Base-by-base conservation (phyloP, 2,797 vertebrate genomes). In the Uromys caudimaculatus region DNA sequence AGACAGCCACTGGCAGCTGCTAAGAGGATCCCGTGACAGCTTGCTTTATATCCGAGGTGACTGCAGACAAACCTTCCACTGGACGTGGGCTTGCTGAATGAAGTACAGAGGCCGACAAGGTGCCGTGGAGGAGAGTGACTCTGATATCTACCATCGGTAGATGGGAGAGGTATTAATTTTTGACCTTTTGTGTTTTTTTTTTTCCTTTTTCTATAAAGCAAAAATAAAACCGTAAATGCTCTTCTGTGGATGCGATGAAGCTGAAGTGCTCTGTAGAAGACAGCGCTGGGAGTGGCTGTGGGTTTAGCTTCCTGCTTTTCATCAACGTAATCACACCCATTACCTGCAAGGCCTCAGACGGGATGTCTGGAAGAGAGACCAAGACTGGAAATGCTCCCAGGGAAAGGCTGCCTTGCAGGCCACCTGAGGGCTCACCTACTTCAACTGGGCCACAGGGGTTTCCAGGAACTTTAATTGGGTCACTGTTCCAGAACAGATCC, bases 1-100 rank as follows among this genome's bases (percentile, higher is more conserved):
- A 19, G 62, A 77, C 12, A 92, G 67, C 56, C 87, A 77, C 24
- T 64, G 78, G 91, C 93, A 95, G 91, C 85, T 95, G 95, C 81
- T 90, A 60, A 92, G 29, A 77, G 93, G 93, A 64, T 35, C 82
- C 82, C 78, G 79, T 69, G 75, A 88, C 2, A 35, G 79, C 50
- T 44, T 91, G 83, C 75, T 75, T 90, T 81, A 54, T 17, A 75
- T 86, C 86, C 90, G 84, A 89, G 90, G 41, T 52, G 89, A 75
- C n/a, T 47, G 64, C 17, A 71, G 82, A 88, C 71, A 89, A 77
- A 76, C 79, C 77, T 78, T 71, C 85, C 38, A n/a, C 1, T 88
- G 47, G 88, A 76, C 27, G 19, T 6, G 56, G 81, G 67, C 6
- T 4, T 62, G n/a, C 8, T 12, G 14, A 10, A 16, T 11, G 17